phyloP scores from a whole-genome alignment of 2,113 vertebrate species.

The Penelope pileata region DNA sequence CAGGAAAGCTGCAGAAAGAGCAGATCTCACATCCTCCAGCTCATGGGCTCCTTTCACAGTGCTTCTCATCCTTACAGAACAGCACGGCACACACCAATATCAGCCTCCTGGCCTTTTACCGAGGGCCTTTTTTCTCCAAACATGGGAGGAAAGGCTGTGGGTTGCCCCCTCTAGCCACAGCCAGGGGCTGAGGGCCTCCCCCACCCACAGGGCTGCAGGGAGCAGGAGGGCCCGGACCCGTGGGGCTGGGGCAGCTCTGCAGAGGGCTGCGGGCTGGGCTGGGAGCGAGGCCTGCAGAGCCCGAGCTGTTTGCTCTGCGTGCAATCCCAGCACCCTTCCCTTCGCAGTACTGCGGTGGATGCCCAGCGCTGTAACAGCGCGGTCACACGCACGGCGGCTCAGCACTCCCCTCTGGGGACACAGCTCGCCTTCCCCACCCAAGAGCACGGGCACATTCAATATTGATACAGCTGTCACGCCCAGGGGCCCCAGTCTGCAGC shows the following conservation, averaged over 20 bases:
- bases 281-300: not conserved
- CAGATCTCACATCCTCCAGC: not conserved
- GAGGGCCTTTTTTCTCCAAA: not conserved
- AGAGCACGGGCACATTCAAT: slow-evolving; percentile 45
- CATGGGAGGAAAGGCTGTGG: not conserved
- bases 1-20: not conserved
- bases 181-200: rapidly evolving
- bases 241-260: not conserved
- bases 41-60: not conserved
- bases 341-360: not conserved
- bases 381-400: not conserved
- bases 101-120: not conserved
- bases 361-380: not conserved
- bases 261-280: not conserved
- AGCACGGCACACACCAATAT: not conserved
- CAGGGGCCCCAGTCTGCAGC: not conserved
- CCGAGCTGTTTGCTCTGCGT: not conserved
- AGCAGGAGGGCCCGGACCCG: too few species aligned
- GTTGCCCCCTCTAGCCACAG: not conserved
- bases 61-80: not conserved
- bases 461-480: slow-evolving; percentile 36
- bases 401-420: not conserved
- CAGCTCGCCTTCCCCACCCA: not conserved
- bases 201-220: too few species aligned
- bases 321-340: too few species aligned